Evolutionary conservation across 2,113 vertebrate genomes (phyloP).

Genomic region (Tricholaema leucomelas): DNA sequence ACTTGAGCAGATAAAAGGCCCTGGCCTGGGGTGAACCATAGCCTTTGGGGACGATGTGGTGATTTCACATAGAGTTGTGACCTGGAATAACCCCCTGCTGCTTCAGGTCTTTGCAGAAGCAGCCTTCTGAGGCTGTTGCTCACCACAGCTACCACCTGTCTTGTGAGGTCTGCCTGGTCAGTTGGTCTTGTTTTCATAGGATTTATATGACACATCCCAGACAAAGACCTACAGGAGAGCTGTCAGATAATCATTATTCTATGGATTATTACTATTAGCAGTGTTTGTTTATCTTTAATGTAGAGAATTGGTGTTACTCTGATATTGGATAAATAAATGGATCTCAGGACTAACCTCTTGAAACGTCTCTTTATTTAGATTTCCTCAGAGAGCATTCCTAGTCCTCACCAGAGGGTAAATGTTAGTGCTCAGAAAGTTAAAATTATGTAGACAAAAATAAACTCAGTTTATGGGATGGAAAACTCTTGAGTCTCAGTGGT

Average conservation of each 20-base stretch:
- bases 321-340: background rate
- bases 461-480: background rate
- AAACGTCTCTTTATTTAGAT: slow-evolving; percentile 32
- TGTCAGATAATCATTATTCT: slow-evolving; percentile 14
- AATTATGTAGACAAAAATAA: slow-evolving; percentile 55
- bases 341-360: slow-evolving; percentile 19
- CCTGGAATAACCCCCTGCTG: background rate
- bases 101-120: background rate
- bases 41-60: background rate
- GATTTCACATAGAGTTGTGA: background rate
- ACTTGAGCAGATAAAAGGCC: background rate
- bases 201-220: background rate
- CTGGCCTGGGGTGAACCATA: background rate
- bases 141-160: background rate
- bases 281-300: slow-evolving; percentile 31
- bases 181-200: background rate
- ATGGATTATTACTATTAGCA: slow-evolving; percentile 24
- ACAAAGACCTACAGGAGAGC: background rate
- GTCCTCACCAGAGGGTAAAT: slow-evolving; percentile 30
- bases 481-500: background rate
- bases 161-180: background rate
- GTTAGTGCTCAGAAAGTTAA: slow-evolving; percentile 30
- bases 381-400: slow-evolving; percentile 26
- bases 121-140: background rate
- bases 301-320: slow-evolving; percentile 15